Conservation (phyloP, 2,797 vertebrate species). For the Emydoidea blandingii region DNA sequence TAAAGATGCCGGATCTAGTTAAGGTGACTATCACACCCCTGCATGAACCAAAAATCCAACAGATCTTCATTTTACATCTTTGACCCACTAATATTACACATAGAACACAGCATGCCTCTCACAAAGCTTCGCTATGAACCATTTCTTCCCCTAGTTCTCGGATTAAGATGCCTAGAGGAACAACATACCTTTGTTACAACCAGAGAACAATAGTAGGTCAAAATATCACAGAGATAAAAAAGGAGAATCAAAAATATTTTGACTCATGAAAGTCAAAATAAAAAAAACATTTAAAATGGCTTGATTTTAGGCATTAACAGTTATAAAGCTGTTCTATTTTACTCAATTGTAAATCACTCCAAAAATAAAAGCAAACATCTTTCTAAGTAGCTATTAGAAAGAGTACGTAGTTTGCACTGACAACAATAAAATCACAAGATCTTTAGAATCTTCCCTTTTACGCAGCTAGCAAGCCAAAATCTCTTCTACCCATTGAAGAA, state of each 20-base stretch:
- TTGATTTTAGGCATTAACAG: constrained; percentile 24
- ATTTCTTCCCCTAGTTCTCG: not conserved
- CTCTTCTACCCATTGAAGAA: not conserved
- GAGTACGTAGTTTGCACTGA: not conserved
- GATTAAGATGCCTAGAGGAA: not conserved
- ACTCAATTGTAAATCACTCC: not conserved
- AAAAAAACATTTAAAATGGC: not conserved
- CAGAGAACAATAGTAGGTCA: constrained; percentile 24
- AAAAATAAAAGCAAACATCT: constrained; percentile 6
- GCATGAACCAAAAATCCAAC: not conserved
- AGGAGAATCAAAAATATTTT: constrained; percentile 37
- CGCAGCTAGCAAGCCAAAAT: not conserved
- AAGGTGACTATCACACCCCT: not conserved
- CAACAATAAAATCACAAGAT: not conserved
- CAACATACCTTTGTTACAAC: not conserved
- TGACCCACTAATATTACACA: not conserved
- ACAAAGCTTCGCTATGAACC: not conserved
- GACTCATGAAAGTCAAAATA: constrained; percentile 12
- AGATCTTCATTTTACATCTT: not conserved
- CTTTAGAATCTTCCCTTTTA: not conserved
- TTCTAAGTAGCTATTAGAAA: constrained; percentile 6
- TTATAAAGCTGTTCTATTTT: not conserved
- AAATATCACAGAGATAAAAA: not conserved
- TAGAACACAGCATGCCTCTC: not conserved
- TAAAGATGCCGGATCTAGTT: not conserved